Conservation (phyloP, 2,113 vertebrate species). For the Coregonus clupeaformis region DNA sequence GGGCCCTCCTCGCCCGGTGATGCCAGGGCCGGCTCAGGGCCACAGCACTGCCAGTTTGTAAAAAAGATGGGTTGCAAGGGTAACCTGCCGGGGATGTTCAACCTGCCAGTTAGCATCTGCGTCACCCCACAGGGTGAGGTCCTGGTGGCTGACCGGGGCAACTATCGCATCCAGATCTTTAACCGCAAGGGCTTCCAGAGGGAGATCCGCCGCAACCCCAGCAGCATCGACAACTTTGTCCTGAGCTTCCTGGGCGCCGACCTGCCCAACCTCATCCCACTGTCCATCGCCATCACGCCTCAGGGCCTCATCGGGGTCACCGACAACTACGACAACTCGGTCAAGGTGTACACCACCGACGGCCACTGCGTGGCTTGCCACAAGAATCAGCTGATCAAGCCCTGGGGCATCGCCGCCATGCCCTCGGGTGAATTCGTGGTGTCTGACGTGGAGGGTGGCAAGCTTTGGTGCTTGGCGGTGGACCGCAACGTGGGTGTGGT, state of each 20-base stretch:
- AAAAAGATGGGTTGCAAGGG: slow-evolving; percentile 97
- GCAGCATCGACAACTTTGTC: slow-evolving; percentile 94
- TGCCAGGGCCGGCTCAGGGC: slow-evolving; percentile 43
- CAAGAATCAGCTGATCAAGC: slow-evolving; percentile 93
- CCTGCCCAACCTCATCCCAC: slow-evolving; percentile 88
- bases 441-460: slow-evolving; percentile 93
- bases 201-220: slow-evolving; percentile 92
- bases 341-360: slow-evolving; percentile 94
- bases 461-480: slow-evolving; percentile 93
- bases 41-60: slow-evolving; percentile 88
- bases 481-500: slow-evolving; percentile 89
- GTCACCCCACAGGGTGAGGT: slow-evolving; percentile 90
- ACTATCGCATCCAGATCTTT: slow-evolving; percentile 94
- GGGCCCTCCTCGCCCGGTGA: slow-evolving; percentile 50
- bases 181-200: slow-evolving; percentile 94
- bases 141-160: slow-evolving; percentile 91
- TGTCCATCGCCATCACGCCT: slow-evolving; percentile 92
- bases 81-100: slow-evolving; percentile 90
- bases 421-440: slow-evolving; percentile 95
- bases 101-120: slow-evolving; percentile 89
- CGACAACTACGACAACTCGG: slow-evolving; percentile 94
- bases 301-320: slow-evolving; percentile 93
- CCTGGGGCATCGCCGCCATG: slow-evolving; percentile 93
- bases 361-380: slow-evolving; percentile 94
- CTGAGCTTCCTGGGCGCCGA: slow-evolving; percentile 94